Evolutionary conservation across 2,113 vertebrate genomes (phyloP).

Genomic region (Alosa alosa): DNA sequence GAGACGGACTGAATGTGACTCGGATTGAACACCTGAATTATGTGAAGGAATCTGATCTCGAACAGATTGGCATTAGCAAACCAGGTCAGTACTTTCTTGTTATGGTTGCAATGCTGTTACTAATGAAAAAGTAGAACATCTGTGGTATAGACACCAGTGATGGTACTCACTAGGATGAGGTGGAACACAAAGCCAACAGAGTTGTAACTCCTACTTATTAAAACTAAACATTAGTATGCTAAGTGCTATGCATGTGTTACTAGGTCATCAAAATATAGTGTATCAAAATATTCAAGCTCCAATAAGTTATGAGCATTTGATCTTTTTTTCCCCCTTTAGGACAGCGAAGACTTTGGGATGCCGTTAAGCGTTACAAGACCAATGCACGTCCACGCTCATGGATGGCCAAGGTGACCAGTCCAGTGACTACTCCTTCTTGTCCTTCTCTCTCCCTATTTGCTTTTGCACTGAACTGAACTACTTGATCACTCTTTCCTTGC

Average conservation of each 20-base stretch:
- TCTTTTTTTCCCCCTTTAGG: constrained; percentile 57
- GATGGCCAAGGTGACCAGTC: constrained; percentile 69
- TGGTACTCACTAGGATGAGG: not conserved
- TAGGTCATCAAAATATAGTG: not conserved
- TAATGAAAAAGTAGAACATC: not conserved
- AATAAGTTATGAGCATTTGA: not conserved
- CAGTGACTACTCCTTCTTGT: not conserved
- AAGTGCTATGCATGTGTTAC: not conserved
- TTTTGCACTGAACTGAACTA: not conserved
- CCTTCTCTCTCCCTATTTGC: not conserved
- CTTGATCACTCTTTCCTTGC: too few relatives aligned
- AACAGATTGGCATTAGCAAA: constrained; percentile 83
- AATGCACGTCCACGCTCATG: constrained; percentile 64
- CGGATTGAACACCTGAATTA: constrained; percentile 81
- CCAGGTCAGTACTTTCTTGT: constrained; percentile 72
- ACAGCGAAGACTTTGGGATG: constrained; percentile 81
- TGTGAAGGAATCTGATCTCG: constrained; percentile 81
- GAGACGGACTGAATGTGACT: constrained; percentile 83
- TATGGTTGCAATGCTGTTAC: not conserved
- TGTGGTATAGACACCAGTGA: not conserved
- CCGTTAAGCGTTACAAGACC: constrained; percentile 70
- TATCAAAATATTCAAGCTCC: not conserved
- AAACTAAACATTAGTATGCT: not conserved
- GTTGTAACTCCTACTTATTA: not conserved
- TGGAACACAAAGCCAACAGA: not conserved